A percentile compares a stretch with the other conserved stretches of the same genome.
Evolutionary conservation across 2,888 invertebrate species (phyloP).

Genomic region (Allacma fusca): DNA sequence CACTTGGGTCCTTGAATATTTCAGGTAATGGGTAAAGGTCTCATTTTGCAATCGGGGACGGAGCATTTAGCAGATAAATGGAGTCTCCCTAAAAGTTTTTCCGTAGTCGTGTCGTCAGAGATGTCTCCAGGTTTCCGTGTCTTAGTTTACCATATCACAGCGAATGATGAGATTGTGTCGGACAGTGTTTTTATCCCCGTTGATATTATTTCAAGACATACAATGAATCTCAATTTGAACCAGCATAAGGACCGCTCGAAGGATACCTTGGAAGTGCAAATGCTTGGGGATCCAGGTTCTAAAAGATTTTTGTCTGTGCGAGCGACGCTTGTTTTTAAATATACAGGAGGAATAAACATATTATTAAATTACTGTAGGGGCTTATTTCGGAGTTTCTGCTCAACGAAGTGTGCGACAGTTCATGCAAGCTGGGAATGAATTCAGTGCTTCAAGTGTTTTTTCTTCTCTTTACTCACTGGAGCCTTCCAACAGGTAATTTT

Average conservation of each 20-base stretch:
- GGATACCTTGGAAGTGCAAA: slow-evolving; percentile 67
- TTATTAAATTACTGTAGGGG: slow-evolving; percentile 62
- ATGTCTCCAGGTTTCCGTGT: slow-evolving; percentile 70
- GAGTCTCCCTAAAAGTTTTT: slow-evolving; percentile 65
- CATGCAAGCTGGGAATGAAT: slow-evolving; percentile 64
- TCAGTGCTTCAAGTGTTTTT: slow-evolving; percentile 64
- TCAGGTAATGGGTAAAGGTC: slow-evolving; percentile 67
- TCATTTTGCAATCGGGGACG: slow-evolving; percentile 65
- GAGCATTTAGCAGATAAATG: slow-evolving; percentile 59
- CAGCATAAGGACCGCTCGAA: slow-evolving; percentile 69
- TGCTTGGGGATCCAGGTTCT: slow-evolving; percentile 65
- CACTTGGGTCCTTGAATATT: neutral
- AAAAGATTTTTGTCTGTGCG: too few relatives aligned
- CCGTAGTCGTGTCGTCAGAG: slow-evolving; percentile 67
- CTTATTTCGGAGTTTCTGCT: slow-evolving; percentile 68
- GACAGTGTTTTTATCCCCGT: slow-evolving; percentile 69
- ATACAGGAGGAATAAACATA: too few relatives aligned
- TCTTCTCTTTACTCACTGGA: slow-evolving; percentile 63
- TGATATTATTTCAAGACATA: slow-evolving; percentile 66
- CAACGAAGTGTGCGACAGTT: slow-evolving; percentile 61
- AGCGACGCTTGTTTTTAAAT: too few relatives aligned
- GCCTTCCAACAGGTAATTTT: slow-evolving; percentile 62
- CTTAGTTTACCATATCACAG: slow-evolving; percentile 66
- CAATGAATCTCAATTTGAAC: slow-evolving; percentile 67
- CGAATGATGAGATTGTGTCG: slow-evolving; percentile 66